phyloP scores from a whole-genome alignment of 2,113 vertebrate genomes.

The Dissostichus mawsoni region DNA sequence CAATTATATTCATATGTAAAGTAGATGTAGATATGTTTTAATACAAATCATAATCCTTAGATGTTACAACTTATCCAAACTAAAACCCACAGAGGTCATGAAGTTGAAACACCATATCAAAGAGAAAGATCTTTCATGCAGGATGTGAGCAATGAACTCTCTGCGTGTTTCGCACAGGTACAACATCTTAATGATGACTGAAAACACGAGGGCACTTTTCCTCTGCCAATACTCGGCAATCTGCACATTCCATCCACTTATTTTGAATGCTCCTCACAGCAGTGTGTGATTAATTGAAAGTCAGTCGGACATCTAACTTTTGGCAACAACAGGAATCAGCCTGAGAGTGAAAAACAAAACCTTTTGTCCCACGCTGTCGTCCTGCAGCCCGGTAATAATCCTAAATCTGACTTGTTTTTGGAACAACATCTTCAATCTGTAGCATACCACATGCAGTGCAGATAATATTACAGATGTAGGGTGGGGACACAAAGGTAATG shows the following conservation, averaged over 20 bases:
- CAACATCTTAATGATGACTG: conserved; percentile 18
- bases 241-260: conserved; percentile 56
- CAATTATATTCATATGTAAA: background rate
- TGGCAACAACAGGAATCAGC: conserved; percentile 69
- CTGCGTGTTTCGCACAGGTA: conserved; percentile 31
- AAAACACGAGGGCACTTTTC: conserved; percentile 21
- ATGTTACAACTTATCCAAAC: background rate
- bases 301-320: conserved; percentile 70
- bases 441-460: background rate
- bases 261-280: conserved; percentile 67
- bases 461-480: background rate
- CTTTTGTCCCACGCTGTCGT: conserved; percentile 85
- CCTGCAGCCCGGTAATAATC: conserved; percentile 86
- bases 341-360: conserved; percentile 62
- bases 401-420: conserved; percentile 91
- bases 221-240: conserved; percentile 36
- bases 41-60: background rate
- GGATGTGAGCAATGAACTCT: background rate
- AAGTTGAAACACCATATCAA: background rate
- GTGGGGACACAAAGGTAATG: background rate
- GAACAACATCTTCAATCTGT: conserved; percentile 88
- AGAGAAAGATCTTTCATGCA: background rate
- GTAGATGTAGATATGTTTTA: background rate
- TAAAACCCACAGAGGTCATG: background rate
- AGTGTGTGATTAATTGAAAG: conserved; percentile 67